Conservation (phyloP, 2,888 invertebrate genomes). For the Lathronympha strigana region DNA sequence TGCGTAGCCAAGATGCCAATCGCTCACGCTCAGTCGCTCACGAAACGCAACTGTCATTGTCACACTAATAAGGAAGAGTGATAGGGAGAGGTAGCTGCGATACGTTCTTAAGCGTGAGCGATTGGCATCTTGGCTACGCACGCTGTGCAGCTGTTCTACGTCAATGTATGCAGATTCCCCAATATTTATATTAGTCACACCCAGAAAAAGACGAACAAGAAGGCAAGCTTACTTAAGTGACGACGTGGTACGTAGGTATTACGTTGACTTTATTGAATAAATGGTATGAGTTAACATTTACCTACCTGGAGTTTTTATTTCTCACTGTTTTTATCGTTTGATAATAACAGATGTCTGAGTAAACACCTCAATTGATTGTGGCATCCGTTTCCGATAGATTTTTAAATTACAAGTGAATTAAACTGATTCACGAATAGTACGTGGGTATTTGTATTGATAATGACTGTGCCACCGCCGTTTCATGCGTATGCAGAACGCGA, state of each 20-base stretch:
- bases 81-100: no score
- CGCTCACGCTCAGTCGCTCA: no score
- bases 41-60: no score
- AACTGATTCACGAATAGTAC: slow-evolving; percentile 11
- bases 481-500: no score
- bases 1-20: no score
- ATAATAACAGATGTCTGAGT: slow-evolving; percentile 6
- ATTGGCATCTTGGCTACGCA: no score
- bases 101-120: no score
- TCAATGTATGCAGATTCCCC: neutral
- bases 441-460: neutral
- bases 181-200: slow-evolving; percentile 1
- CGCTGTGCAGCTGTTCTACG: no score
- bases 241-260: neutral
- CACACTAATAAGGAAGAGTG: no score
- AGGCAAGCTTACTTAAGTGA: neutral
- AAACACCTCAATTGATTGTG: slow-evolving; percentile 26
- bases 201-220: neutral
- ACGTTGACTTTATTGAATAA: neutral
- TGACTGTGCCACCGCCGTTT: no score
- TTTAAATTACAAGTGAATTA: slow-evolving; percentile 3
- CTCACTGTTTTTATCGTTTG: neutral
- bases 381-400: slow-evolving; percentile 21
- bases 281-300: neutral
- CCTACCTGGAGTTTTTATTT: neutral